phyloP scores from a whole-genome alignment of 1,140 invertebrate species.

The Pogonomyrmex californicus region DNA sequence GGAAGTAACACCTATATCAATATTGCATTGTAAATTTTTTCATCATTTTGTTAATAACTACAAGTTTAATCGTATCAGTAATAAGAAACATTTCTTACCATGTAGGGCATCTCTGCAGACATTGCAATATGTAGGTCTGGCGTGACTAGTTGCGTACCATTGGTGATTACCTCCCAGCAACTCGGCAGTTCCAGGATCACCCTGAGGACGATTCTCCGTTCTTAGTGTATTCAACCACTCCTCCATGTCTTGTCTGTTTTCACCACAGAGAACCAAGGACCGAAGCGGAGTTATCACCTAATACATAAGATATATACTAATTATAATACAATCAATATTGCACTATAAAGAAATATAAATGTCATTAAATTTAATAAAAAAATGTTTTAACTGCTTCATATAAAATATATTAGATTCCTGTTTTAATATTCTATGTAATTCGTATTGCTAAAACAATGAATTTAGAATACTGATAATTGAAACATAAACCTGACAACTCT shows the following conservation, averaged over 20 bases:
- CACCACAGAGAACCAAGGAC: constrained; percentile 93
- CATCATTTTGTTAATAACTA: not conserved
- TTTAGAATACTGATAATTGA: not conserved
- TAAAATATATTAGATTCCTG: not conserved
- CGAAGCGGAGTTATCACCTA: constrained; percentile 96
- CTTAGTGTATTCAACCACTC: constrained; percentile 94
- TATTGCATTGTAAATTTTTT: not conserved
- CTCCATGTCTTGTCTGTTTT: constrained; percentile 95
- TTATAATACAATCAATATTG: not conserved
- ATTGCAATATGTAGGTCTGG: constrained; percentile 98
- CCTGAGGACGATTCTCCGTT: constrained; percentile 90
- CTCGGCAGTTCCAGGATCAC: constrained; percentile 89
- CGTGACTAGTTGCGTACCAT: constrained; percentile 97
- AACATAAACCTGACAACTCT: not conserved
- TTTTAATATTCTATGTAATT: not conserved
- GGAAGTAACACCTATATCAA: constrained; percentile 92
- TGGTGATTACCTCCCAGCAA: constrained; percentile 96
- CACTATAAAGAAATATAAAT: not conserved
- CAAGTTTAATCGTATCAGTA: not conserved
- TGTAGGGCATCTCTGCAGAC: constrained; percentile 97
- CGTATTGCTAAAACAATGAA: not conserved
- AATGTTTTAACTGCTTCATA: not conserved
- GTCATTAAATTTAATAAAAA: constrained; percentile 5
- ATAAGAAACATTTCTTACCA: constrained; percentile 83
- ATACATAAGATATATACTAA: constrained; percentile 75